phyloP scores from a whole-genome alignment of 2,888 invertebrate genomes.

The Bombylius discolor region DNA sequence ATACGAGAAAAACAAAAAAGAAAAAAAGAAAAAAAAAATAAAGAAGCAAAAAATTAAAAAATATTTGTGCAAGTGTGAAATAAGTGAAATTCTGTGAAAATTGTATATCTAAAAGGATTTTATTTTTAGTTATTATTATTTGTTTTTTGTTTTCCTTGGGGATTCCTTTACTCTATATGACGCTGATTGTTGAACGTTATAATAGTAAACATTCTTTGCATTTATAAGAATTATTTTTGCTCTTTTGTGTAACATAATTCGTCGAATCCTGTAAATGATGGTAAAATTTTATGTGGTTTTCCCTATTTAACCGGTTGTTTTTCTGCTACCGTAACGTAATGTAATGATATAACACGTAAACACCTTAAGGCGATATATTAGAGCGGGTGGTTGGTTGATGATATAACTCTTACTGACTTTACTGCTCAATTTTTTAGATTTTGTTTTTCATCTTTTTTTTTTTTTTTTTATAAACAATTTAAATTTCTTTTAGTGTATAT shows the following conservation, averaged over 20 bases:
- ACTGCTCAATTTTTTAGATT: not conserved
- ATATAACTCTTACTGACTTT: not conserved
- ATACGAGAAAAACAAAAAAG: not conserved
- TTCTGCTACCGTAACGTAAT: not conserved
- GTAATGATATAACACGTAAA: not conserved
- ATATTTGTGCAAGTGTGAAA: not conserved
- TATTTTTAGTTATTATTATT: not conserved
- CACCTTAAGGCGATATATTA: slow-evolving; percentile 3
- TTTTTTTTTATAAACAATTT: not conserved
- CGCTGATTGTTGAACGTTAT: not conserved
- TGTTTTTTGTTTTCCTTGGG: not conserved
- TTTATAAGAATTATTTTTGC: too few species aligned
- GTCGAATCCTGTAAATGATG: too few species aligned
- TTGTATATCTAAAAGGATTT: not conserved
- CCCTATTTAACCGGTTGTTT: not conserved
- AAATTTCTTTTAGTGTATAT: too few species aligned
- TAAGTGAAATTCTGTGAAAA: slow-evolving; percentile 4
- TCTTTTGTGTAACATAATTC: too few species aligned
- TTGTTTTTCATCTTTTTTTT: not conserved
- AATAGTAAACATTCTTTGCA: not conserved
- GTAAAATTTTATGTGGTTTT: too few species aligned
- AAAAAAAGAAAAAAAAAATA: not conserved
- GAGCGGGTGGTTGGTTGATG: not conserved
- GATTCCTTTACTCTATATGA: not conserved
- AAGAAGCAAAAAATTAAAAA: not conserved